phyloP scores from a whole-genome alignment of 1,140 invertebrate species.

The Coelopa frigida region DNA sequence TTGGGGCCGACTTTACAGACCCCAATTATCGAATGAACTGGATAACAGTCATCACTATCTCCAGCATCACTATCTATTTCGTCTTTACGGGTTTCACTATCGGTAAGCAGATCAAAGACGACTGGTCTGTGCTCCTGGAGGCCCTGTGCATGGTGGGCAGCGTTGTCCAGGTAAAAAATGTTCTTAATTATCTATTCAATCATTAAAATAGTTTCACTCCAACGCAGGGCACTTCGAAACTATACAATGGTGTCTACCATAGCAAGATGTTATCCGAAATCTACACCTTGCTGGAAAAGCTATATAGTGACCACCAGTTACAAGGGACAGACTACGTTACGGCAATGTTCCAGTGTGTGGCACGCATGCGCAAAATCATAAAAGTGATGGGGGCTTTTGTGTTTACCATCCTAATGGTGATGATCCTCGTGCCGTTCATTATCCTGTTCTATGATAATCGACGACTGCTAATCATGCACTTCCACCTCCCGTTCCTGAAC shows the following conservation, averaged over 20 bases:
- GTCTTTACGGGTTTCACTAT: slow-evolving; percentile 17
- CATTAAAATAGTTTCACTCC: too few relatives aligned
- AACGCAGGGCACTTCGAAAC: slow-evolving; percentile 15
- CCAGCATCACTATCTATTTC: slow-evolving; percentile 9
- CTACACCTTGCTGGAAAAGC: not conserved
- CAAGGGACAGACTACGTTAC: slow-evolving; percentile 8
- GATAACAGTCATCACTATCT: slow-evolving; percentile 7
- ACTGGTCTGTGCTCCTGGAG: slow-evolving; percentile 18
- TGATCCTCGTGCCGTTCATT: not conserved
- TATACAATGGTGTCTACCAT: slow-evolving; percentile 5
- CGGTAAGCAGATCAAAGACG: slow-evolving; percentile 1
- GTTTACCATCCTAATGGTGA: slow-evolving; percentile 5
- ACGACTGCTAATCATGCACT: slow-evolving; percentile 15
- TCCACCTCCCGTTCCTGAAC: slow-evolving; percentile 20
- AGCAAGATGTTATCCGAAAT: not conserved
- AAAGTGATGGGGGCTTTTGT: slow-evolving; percentile 11
- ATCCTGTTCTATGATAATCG: too few relatives aligned
- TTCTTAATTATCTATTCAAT: too few relatives aligned
- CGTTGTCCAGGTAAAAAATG: too few relatives aligned
- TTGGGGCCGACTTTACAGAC: slow-evolving; percentile 18
- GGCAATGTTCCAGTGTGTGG: slow-evolving; percentile 8
- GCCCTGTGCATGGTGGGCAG: slow-evolving; percentile 18
- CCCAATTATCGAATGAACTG: slow-evolving; percentile 17
- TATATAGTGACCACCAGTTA: slow-evolving; percentile 14
- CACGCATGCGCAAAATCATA: not conserved